Conservation (phyloP, 2,888 invertebrate species). For the Xylota segnis region DNA sequence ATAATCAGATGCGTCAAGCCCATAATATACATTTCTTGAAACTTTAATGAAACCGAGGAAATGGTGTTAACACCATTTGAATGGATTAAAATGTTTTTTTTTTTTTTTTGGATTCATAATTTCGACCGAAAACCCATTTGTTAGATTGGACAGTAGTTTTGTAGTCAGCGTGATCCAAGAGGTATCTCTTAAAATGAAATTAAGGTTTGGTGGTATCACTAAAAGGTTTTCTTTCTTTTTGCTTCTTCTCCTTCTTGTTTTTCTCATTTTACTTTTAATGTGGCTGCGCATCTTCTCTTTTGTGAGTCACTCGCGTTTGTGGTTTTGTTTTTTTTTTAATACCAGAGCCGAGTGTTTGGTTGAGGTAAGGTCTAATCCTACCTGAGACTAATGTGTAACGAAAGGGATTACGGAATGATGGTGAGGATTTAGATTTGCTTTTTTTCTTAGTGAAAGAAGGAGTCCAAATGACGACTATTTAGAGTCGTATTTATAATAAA, state of each 20-base stretch:
- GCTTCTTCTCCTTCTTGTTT: conserved; percentile 11
- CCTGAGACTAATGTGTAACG: conserved; percentile 60
- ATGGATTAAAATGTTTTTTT: conserved; percentile 68
- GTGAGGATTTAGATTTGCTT: neutral
- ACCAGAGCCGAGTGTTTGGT: neutral
- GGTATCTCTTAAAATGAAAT: conserved; percentile 23
- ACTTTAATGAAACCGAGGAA: conserved; percentile 52
- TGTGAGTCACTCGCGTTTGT: conserved; percentile 45
- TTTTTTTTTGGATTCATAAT: conserved; percentile 68
- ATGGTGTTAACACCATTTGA: conserved; percentile 71
- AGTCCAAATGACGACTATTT: conserved; percentile 48
- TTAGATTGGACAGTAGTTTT: conserved; percentile 50
- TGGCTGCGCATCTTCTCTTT: conserved; percentile 38
- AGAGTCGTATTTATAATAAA: conserved; percentile 45
- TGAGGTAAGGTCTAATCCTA: conserved; percentile 31
- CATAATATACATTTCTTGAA: conserved; percentile 16
- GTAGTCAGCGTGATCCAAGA: conserved; percentile 2
- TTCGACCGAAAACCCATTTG: conserved; percentile 61
- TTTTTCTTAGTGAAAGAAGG: conserved; percentile 11
- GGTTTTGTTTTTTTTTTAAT: too few relatives aligned
- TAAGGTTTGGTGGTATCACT: conserved; percentile 42
- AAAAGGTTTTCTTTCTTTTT: conserved; percentile 33
- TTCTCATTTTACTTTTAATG: conserved; percentile 1
- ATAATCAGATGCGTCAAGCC: conserved; percentile 46
- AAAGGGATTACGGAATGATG: conserved; percentile 45